A percentile compares a stretch with the other conserved stretches of the same genome.
Evolutionary conservation across 2,113 vertebrate species (phyloP).

Genomic region (Phrynosoma blainvillii): DNA sequence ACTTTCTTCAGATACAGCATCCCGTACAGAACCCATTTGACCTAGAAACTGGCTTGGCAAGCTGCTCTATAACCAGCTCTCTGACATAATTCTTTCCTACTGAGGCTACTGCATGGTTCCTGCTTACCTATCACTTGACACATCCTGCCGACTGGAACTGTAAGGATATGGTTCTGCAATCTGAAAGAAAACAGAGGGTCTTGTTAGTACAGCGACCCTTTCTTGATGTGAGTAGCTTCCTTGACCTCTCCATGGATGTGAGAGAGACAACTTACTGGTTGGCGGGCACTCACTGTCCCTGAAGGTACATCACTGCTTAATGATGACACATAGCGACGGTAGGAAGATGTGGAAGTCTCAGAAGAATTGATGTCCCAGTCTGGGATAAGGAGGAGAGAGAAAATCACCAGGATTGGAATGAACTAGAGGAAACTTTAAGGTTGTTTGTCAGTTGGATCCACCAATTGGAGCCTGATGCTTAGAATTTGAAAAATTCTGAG

Average conservation of each 20-base stretch:
- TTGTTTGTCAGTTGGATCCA: no score
- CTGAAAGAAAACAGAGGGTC: constrained; percentile 1
- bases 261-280: constrained; percentile 17
- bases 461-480: no score
- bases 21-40: no score
- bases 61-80: background rate
- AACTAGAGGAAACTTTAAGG: background rate
- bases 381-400: background rate
- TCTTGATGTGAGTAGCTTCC: background rate
- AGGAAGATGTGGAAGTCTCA: constrained; percentile 7
- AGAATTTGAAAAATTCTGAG: no score
- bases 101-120: background rate
- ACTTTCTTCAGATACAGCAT: no score
- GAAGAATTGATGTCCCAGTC: background rate
- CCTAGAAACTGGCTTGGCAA: background rate
- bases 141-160: background rate
- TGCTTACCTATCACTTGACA: background rate
- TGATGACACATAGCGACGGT: background rate
- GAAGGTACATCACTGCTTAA: background rate
- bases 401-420: background rate
- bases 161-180: constrained; percentile 25
- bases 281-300: constrained; percentile 10
- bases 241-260: background rate
- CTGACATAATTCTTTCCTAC: background rate
- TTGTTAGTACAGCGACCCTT: background rate